Evolutionary conservation across 2,797 vertebrate genomes (phyloP).

Genomic region (Pteronotus mesoamericanus): DNA sequence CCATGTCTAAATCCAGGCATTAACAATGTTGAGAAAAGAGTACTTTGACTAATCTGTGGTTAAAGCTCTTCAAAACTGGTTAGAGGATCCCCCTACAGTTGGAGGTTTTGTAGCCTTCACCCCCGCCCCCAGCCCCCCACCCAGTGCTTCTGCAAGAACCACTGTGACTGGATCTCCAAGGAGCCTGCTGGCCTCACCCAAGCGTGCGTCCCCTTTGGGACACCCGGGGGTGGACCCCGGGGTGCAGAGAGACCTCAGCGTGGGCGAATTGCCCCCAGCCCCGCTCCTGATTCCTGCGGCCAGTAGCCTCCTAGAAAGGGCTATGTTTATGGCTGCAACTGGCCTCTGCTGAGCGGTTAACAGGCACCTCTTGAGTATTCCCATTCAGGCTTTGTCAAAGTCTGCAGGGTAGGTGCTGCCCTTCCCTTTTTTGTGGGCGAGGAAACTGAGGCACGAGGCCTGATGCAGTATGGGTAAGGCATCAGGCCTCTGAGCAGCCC

Average conservation of each 20-base stretch:
- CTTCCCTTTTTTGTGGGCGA: not conserved
- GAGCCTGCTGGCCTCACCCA: not conserved
- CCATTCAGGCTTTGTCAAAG: not conserved
- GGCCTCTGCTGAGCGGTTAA: not conserved
- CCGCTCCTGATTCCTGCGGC: not conserved
- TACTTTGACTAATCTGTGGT: not conserved
- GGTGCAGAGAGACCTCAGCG: not conserved
- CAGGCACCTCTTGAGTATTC: too few species aligned
- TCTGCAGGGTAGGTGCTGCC: not conserved
- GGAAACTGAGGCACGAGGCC: not conserved
- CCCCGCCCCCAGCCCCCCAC: rapidly evolving
- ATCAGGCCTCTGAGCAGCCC: not conserved
- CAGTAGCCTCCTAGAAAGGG: not conserved
- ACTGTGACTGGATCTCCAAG: not conserved
- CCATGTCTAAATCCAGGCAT: not conserved
- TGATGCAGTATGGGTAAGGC: not conserved
- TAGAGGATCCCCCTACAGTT: not conserved
- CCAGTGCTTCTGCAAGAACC: not conserved
- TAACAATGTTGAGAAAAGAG: not conserved
- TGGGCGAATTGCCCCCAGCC: not conserved
- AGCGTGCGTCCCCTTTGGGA: rapidly evolving
- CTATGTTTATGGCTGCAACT: not conserved
- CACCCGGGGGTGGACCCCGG: not conserved
- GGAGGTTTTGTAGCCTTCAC: not conserved
- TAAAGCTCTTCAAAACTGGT: not conserved